A percentile compares a stretch with the other conserved stretches of the same genome.
Conservation (phyloP, 37 sponge, comb jelly and placozoan genomes). For the Beroe forskalii region DNA sequence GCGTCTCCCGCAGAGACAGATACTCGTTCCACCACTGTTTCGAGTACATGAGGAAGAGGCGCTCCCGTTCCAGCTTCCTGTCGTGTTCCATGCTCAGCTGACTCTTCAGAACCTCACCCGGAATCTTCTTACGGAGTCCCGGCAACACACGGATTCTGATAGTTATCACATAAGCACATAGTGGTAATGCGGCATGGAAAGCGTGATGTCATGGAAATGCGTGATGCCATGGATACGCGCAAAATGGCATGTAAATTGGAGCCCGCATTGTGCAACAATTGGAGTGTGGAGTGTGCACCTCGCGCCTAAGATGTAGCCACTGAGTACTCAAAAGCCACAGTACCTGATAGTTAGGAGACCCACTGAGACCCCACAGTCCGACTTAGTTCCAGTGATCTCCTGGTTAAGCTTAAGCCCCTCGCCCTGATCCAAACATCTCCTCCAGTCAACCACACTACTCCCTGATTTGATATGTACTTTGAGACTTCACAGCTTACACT, state of each 20-base stretch:
- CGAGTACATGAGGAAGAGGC: constrained; percentile 89
- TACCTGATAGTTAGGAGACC: constrained; percentile 27
- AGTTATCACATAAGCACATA: too few relatives aligned
- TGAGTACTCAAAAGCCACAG: not conserved
- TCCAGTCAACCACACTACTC: constrained; percentile 36
- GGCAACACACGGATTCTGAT: constrained; percentile 5
- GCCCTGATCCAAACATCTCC: not conserved
- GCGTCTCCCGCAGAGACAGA: constrained; percentile 74
- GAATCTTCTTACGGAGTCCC: not conserved
- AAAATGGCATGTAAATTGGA: too few relatives aligned
- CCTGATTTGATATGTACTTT: too few relatives aligned
- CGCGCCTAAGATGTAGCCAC: too few relatives aligned
- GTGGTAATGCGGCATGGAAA: too few relatives aligned
- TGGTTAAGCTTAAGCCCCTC: constrained; percentile 12
- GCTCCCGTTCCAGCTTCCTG: constrained; percentile 74
- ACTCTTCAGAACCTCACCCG: constrained; percentile 69
- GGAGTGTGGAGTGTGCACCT: too few relatives aligned
- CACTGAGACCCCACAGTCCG: constrained; percentile 58
- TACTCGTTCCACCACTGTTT: constrained; percentile 99
- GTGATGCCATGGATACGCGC: too few relatives aligned
- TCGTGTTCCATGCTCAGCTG: constrained; percentile 83
- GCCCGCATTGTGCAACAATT: too few relatives aligned
- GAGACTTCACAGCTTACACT: too few relatives aligned
- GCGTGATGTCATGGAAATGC: too few relatives aligned
- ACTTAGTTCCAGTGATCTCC: constrained; percentile 43